Conservation (phyloP, 1,140 invertebrate genomes). For the Bombyx mandarina region DNA sequence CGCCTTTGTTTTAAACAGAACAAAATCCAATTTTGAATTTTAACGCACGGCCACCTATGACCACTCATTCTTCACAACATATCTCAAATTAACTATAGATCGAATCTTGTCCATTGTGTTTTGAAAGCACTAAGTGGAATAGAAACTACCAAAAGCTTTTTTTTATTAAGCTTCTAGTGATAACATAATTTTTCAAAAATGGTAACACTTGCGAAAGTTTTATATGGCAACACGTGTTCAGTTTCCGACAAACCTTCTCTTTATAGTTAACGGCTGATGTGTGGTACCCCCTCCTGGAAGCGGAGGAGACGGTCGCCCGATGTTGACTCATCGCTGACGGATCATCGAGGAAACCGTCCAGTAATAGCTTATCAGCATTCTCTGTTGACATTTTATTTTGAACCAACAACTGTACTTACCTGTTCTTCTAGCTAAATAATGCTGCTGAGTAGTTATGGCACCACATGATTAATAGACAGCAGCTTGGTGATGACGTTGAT, state of each 20-base stretch:
- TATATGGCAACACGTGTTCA: not conserved
- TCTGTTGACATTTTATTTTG: conserved; percentile 47
- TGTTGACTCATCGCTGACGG: conserved; percentile 24
- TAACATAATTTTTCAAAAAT: no score
- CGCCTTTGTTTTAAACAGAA: conserved; percentile 13
- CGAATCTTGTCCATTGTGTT: no score
- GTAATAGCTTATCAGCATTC: conserved; percentile 80
- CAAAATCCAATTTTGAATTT: conserved; percentile 18
- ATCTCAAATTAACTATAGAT: no score
- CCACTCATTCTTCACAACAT: conserved; percentile 8
- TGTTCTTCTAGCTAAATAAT: no score
- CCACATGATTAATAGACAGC: no score
- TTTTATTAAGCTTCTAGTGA: no score
- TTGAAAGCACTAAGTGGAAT: not conserved
- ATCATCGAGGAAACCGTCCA: conserved; percentile 92
- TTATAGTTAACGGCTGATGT: conserved; percentile 38
- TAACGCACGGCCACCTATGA: conserved; percentile 7
- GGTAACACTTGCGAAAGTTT: not conserved
- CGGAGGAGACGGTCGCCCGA: conserved; percentile 13
- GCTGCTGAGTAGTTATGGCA: no score
- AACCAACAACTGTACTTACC: no score
- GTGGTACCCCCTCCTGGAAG: conserved; percentile 33
- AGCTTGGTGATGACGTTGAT: no score
- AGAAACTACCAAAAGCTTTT: no score
- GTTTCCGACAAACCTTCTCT: conserved; percentile 34